Evolutionary conservation across 2,888 invertebrate genomes (phyloP).

Genomic region (Epistrophella euchroma): DNA sequence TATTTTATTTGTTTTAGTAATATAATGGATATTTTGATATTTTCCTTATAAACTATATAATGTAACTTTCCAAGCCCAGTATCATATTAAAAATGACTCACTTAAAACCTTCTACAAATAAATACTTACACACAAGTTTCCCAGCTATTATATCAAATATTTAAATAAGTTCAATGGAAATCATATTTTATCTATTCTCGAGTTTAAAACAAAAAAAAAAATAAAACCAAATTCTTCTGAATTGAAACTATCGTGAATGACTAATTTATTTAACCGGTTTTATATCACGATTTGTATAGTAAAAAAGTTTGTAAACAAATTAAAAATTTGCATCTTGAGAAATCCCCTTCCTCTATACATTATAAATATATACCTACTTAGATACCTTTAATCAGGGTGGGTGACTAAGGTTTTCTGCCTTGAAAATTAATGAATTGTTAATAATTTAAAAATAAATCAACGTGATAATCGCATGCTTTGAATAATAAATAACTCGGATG

Average conservation of each 20-base stretch:
- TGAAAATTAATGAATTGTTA: constrained; percentile 26
- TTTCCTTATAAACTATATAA: neutral
- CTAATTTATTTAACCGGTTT: constrained; percentile 18
- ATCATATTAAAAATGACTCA: constrained; percentile 4
- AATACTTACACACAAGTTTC: neutral
- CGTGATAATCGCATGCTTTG: constrained; percentile 36
- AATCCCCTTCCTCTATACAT: constrained; percentile 18
- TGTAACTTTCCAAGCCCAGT: neutral
- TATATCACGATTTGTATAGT: constrained; percentile 23
- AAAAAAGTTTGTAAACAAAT: constrained; percentile 44
- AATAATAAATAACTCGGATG: constrained; percentile 10
- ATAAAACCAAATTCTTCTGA: constrained; percentile 9
- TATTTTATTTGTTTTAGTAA: constrained; percentile 26
- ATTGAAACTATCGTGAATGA: constrained; percentile 34
- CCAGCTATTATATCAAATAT: constrained; percentile 2
- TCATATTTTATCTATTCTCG: neutral
- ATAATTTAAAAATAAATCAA: constrained; percentile 20
- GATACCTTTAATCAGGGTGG: neutral
- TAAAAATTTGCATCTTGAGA: constrained; percentile 43
- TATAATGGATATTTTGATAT: neutral
- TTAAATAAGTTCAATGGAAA: constrained; percentile 33
- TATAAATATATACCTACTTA: neutral
- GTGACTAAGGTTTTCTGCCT: constrained; percentile 24
- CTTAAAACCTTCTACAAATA: constrained; percentile 11
- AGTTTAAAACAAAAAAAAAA: neutral